phyloP scores from a whole-genome alignment of 2,888 invertebrate species.

The Aplocera efformata region DNA sequence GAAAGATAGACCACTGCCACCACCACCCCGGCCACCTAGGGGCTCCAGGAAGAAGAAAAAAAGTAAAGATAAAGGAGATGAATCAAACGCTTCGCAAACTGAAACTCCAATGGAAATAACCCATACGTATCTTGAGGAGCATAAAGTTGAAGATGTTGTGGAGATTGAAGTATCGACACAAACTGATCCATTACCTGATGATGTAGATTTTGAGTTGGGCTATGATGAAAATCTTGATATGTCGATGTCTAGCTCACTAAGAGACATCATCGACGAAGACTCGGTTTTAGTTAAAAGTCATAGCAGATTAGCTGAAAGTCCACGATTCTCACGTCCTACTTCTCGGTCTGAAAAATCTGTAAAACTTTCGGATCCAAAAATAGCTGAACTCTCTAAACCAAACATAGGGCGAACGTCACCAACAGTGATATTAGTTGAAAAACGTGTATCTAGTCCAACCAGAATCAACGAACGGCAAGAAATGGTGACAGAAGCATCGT shows the following conservation, averaged over 20 bases:
- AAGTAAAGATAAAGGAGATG: conserved; percentile 42
- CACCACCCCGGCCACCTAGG: conserved; percentile 92
- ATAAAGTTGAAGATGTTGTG: conserved; percentile 56
- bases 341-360: conserved; percentile 80
- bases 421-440: conserved; percentile 82
- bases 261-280: conserved; percentile 75
- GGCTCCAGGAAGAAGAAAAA: conserved; percentile 69
- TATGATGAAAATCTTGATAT: conserved; percentile 69
- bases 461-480: conserved; percentile 80
- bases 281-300: conserved; percentile 72
- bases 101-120: conserved; percentile 34
- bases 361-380: conserved; percentile 78
- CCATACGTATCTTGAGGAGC: conserved; percentile 33
- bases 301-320: conserved; percentile 71
- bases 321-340: conserved; percentile 70
- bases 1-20: conserved; percentile 91
- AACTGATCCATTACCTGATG: conserved; percentile 91
- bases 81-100: conserved; percentile 25
- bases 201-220: conserved; percentile 83
- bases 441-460: conserved; percentile 81
- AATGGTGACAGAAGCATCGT: conserved; percentile 83
- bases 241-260: conserved; percentile 70
- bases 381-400: conserved; percentile 77
- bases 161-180: conserved; percentile 91
- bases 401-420: conserved; percentile 80